These are phyloP conservation scores for Mystacides longicornis DNA, from an alignment of 2,888 invertebrate species.

Conservation along the genomic window DNA sequence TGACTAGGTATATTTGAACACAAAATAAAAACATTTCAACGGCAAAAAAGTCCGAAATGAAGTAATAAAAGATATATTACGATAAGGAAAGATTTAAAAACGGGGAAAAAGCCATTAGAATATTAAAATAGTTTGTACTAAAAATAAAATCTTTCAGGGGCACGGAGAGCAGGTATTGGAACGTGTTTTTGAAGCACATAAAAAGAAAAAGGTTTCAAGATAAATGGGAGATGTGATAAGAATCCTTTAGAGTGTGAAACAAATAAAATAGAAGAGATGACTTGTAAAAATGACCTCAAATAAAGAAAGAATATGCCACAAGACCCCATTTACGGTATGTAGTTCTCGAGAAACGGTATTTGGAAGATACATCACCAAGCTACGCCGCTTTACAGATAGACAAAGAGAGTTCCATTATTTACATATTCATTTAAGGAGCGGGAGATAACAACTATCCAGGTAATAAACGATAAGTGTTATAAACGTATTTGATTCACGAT, in stretches of 20 bases:
- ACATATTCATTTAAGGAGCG: neutral
- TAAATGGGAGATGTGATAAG: neutral
- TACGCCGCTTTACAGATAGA: too few species aligned
- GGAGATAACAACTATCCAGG: neutral
- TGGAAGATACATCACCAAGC: too few species aligned
- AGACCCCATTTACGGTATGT: too few species aligned
- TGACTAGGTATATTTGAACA: too few species aligned
- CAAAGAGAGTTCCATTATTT: too few species aligned
- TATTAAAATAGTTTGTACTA: too few species aligned
- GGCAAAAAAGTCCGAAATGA: too few species aligned
- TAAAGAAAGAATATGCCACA: neutral
- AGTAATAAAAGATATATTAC: too few species aligned
- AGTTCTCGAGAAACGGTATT: too few species aligned
- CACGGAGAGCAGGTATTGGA: neutral
- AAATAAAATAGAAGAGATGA: neutral
- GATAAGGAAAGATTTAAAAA: too few species aligned
- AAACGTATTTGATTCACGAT: neutral
- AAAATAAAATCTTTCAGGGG: neutral
- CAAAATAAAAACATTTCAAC: too few species aligned
- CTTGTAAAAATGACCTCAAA: neutral
- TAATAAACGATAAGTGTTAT: neutral
- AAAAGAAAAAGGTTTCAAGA: neutral
- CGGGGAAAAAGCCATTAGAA: too few species aligned
- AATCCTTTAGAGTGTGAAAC: neutral
- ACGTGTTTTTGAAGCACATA: neutral